phyloP scores from a whole-genome alignment of 1,140 invertebrate genomes.

The Rhyzopertha dominica region DNA sequence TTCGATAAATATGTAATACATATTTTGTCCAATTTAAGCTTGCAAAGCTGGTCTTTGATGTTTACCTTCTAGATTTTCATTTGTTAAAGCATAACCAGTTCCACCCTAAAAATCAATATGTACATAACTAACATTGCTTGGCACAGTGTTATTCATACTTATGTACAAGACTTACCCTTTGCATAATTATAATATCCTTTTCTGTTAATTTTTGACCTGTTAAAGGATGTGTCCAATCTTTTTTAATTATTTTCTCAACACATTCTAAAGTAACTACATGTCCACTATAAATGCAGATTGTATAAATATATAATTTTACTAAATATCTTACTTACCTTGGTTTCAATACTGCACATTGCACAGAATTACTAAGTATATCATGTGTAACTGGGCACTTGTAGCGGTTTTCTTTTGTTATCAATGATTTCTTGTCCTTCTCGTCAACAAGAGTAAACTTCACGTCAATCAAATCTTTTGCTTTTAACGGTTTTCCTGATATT shows the following conservation, averaged over 20 bases:
- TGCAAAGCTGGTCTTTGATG: conserved; percentile 83
- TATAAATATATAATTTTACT: conserved; percentile 10
- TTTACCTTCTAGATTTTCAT: conserved; percentile 76
- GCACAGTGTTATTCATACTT: conserved; percentile 6
- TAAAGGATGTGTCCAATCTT: conserved; percentile 95
- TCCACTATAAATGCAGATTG: conserved; percentile 58
- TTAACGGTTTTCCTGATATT: conserved; percentile 83
- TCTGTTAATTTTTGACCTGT: conserved; percentile 84
- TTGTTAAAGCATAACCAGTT: conserved; percentile 89
- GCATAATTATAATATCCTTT: conserved; percentile 87
- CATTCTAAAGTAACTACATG: conserved; percentile 95
- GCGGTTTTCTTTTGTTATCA: conserved; percentile 79
- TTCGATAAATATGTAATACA: too few relatives aligned
- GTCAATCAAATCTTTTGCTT: conserved; percentile 87
- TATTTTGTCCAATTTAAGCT: too few relatives aligned
- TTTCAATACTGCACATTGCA: conserved; percentile 86
- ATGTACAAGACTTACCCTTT: conserved; percentile 61
- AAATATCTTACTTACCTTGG: conserved; percentile 66
- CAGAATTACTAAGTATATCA: conserved; percentile 91
- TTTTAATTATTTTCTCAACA: conserved; percentile 93
- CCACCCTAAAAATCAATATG: conserved; percentile 65
- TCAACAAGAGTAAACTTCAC: conserved; percentile 91
- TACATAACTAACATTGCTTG: conserved; percentile 14
- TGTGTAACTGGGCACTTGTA: conserved; percentile 98
- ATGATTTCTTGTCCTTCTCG: conserved; percentile 73